Percentiles rank a stretch among this genome's conserved stretches.
Conservation (phyloP, 1,140 invertebrate genomes). For the Cydia pomonella region DNA sequence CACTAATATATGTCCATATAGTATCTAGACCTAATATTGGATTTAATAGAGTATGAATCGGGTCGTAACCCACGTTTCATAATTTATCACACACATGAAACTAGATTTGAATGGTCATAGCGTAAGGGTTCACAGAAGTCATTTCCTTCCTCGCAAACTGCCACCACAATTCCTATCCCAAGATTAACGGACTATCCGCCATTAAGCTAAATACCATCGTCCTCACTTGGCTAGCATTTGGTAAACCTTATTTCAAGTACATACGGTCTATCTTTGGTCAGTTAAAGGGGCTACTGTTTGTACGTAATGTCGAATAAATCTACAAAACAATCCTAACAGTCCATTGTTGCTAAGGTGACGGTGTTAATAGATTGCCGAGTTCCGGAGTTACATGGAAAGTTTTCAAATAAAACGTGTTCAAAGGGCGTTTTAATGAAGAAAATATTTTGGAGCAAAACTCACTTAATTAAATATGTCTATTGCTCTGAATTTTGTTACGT, state of each 20-base stretch:
- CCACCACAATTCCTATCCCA: conserved; percentile 6
- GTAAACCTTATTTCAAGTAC: too few species aligned
- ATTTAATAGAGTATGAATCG: too few species aligned
- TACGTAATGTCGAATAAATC: conserved; percentile 19
- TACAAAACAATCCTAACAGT: conserved; percentile 20
- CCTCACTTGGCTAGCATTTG: too few species aligned
- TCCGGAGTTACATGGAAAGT: conserved; percentile 66
- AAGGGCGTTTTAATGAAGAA: conserved; percentile 71
- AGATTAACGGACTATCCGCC: conserved; percentile 13
- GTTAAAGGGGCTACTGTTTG: too few species aligned
- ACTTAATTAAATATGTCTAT: conserved; percentile 59
- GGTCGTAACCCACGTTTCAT: too few species aligned
- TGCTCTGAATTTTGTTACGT: background rate
- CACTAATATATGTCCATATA: too few species aligned
- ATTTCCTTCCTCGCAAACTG: background rate
- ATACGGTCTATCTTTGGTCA: too few species aligned
- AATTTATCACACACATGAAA: too few species aligned
- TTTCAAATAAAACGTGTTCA: conserved; percentile 72
- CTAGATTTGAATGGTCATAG: background rate
- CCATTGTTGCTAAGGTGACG: conserved; percentile 45
- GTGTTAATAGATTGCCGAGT: conserved; percentile 63
- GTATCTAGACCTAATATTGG: too few species aligned
- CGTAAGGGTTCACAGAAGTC: background rate
- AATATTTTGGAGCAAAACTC: conserved; percentile 72
- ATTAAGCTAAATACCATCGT: conserved; percentile 10